Conservation (phyloP, 1,140 invertebrate species). For the Apis mellifera region DNA sequence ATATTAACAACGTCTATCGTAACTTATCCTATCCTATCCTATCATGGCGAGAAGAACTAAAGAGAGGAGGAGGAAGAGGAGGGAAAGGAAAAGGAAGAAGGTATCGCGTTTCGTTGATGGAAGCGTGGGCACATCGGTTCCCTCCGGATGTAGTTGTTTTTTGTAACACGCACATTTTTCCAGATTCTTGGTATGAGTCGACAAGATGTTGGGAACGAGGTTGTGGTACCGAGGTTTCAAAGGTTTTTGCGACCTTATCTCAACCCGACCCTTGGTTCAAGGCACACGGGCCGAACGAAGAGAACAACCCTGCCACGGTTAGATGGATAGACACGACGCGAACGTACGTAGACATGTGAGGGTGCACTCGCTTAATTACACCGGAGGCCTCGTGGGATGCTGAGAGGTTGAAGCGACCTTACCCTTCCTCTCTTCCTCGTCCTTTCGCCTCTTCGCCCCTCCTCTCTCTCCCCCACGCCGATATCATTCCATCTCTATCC, state of each 20-base stretch:
- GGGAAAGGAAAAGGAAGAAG: neutral
- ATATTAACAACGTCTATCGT: neutral
- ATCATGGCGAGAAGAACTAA: neutral
- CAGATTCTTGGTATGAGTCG: conserved; percentile 32
- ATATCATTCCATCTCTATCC: conserved; percentile 29
- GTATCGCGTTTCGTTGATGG: conserved; percentile 27
- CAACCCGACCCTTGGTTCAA: conserved; percentile 55
- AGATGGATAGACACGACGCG: conserved; percentile 78
- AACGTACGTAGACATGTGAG: conserved; percentile 80
- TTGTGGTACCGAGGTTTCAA: conserved; percentile 60
- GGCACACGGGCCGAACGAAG: conserved; percentile 67
- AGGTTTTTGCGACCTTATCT: conserved; percentile 70
- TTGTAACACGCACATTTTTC: conserved; percentile 38
- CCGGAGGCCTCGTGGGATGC: conserved; percentile 77
- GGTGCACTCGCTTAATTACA: conserved; percentile 82
- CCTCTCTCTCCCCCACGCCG: neutral
- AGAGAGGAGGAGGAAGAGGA: neutral
- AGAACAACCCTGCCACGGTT: conserved; percentile 72
- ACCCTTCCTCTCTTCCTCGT: conserved; percentile 52
- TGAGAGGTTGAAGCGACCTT: conserved; percentile 76
- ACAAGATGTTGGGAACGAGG: conserved; percentile 53
- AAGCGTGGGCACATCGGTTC: conserved; percentile 30
- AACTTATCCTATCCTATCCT: neutral
- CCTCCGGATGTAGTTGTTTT: conserved; percentile 32
- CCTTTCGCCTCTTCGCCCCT: conserved; percentile 5